Conservation (phyloP, 2,888 invertebrate genomes). For the Epinotia bilunana region DNA sequence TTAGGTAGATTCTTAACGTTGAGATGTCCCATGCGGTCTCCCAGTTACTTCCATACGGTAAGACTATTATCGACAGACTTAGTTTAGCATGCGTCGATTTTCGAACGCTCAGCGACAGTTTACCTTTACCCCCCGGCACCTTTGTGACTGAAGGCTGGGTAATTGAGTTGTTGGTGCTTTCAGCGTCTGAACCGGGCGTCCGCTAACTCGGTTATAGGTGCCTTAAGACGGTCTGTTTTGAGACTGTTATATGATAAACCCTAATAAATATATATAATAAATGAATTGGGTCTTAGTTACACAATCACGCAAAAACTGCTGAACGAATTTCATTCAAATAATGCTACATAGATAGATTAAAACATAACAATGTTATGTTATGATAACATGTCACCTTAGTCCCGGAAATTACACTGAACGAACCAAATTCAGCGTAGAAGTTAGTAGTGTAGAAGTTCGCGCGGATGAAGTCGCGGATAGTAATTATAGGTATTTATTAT, state of each 20-base stretch:
- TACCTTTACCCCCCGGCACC: slow-evolving; percentile 7
- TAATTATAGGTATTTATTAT: too few species aligned
- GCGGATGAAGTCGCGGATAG: too few species aligned
- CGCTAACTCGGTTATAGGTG: slow-evolving; percentile 29
- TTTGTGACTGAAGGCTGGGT: slow-evolving; percentile 23
- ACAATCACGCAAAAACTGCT: background rate
- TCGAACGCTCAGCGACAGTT: background rate
- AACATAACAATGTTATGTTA: too few species aligned
- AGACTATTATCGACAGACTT: background rate
- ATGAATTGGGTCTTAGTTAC: background rate
- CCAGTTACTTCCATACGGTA: background rate
- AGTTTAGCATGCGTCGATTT: background rate
- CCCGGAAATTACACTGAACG: too few species aligned
- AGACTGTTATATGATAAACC: background rate
- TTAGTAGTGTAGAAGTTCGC: too few species aligned
- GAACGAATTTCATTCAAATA: too few species aligned
- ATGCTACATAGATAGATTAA: too few species aligned
- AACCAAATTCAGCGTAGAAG: too few species aligned
- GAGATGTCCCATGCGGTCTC: background rate
- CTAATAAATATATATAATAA: background rate
- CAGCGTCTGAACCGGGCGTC: slow-evolving; percentile 7
- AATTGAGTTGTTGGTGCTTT: slow-evolving; percentile 29
- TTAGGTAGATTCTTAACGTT: too few species aligned
- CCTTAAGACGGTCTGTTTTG: slow-evolving; percentile 8
- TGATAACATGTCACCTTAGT: too few species aligned